These are phyloP conservation scores for Dione juno DNA, from an alignment of 2,888 invertebrate genomes.

Conservation along the genomic window DNA sequence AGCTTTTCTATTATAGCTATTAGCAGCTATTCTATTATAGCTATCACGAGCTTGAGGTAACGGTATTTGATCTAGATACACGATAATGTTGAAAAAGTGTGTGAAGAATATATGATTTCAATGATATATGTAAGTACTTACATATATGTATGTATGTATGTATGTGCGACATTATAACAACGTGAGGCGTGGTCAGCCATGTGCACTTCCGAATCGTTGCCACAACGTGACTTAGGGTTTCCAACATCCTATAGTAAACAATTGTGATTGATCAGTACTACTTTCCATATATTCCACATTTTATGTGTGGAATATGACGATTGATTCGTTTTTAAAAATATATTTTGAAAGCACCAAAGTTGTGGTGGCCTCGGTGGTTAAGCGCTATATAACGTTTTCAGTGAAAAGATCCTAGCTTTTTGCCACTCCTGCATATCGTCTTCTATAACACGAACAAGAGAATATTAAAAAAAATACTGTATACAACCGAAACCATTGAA, in stretches of 20 bases:
- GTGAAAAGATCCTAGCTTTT: too few relatives aligned
- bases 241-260: slow-evolving; percentile 13
- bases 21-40: too few relatives aligned
- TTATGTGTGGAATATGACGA: not conserved
- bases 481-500: too few relatives aligned
- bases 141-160: slow-evolving; percentile 6
- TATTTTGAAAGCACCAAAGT: too few relatives aligned
- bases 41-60: not conserved
- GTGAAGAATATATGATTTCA: slow-evolving; percentile 22
- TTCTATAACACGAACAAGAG: too few relatives aligned
- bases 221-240: slow-evolving; percentile 52
- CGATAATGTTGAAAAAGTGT: slow-evolving; percentile 4
- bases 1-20: too few relatives aligned
- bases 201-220: slow-evolving; percentile 49
- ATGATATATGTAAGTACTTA: slow-evolving; percentile 35
- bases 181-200: slow-evolving; percentile 53
- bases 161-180: slow-evolving; percentile 40
- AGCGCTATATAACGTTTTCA: too few relatives aligned
- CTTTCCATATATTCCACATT: not conserved
- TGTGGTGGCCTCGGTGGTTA: too few relatives aligned
- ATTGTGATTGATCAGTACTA: not conserved
- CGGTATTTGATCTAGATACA: slow-evolving; percentile 8
- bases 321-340: not conserved
- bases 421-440: too few relatives aligned
- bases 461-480: too few relatives aligned